Base-by-base conservation (phyloP, 1,140 invertebrate genomes). In the Carcinoscorpius rotundicauda region DNA sequence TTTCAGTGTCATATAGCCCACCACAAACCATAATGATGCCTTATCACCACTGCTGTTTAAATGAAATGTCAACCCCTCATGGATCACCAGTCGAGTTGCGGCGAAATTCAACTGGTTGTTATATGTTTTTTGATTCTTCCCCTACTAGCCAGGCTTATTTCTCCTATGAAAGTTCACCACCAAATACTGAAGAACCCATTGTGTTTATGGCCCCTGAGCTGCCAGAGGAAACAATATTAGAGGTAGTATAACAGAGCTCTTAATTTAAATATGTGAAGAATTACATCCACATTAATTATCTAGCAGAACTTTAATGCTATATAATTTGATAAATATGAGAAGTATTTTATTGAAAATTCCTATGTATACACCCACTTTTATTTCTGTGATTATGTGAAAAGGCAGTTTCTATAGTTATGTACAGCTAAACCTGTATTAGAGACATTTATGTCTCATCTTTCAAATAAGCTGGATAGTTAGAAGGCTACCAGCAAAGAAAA, bases 201-300 rank as follows among this genome's bases (percentile, higher is more conserved):
- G 85, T 85, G 67, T 96, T 95, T 78, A 83, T 91, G 49, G 84
- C 88, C 49, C 93, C 93, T 5, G 93, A 97, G 76, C 78, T 98
- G 63, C 89, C 91, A 53, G 92, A 97, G 77, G 95, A 98, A 79
- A 97, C 94, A 48, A 80, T 98, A 29, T 83, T 97, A 68, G 92
- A 95, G 73, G 86, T 29, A 29, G 29, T 29, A 29, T 29, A 29
- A 29, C 29, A 29, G 29, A 29, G 29, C 29, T 29, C 29, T 29
- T 29, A 29, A 29, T 29, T 29, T 29, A 29, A 29, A 2, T 29
- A 29, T 29, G 29, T 1, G 29, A 29, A 29, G 29, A n/a, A n/a
- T n/a, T n/a, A n/a, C n/a, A n/a, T n/a, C n/a, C n/a, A n/a, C n/a
- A n/a, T n/a, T n/a, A n/a, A n/a, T n/a, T n/a, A n/a, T n/a, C n/a